Evolutionary conservation across 1,140 invertebrate genomes (phyloP), one percentile per base, ranked within the genome.

Genomic region (Atta texana): DNA sequence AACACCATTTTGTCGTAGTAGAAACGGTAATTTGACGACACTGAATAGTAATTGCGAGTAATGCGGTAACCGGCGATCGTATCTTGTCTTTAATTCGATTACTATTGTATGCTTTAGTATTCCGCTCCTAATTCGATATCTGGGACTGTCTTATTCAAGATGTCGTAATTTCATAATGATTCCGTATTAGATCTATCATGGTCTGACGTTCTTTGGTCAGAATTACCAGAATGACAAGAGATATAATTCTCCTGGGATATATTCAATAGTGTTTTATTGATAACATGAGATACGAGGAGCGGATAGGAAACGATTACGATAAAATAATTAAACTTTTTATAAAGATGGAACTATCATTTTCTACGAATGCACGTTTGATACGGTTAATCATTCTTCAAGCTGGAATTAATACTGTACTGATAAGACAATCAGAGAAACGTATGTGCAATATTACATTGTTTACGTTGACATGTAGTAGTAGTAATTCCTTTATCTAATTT

Each of bases 401-500:
- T 74, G 53, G 55, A 31, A 61, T 74, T 74, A 61, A 75, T 61
- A 14, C 39, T 4, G 39, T 1, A 21, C 78, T 71, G 80, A 75
- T 84, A 84, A 84, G 80, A 51, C 69, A 61, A 59, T 61, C 68
- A 21, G 53, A 16, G 68, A 14, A 63, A 44, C 24, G 39, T 74
- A 16, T 61, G 34, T 68, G 39, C 24, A 6, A 31, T 53, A 59
- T 82, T 82, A 82, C 39, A 84, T 75, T 74, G 80, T 84, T 59
- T 61, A 75, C 39, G 28, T 61, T 74, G 68, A 49, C 31, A 21
- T 44, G 57, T 69, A 68, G 24, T 81, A 81, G 68, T 82, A 81
- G 68, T 82, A 59, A 59, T 39, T 74, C 14, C 44, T 75, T 75
- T 75, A 84, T 84, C 69, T 75, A 84, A 84, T 84, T 84, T 84